Evolutionary conservation across 2,888 invertebrate genomes (phyloP).

Genomic region (Ischnus inquisitorius): DNA sequence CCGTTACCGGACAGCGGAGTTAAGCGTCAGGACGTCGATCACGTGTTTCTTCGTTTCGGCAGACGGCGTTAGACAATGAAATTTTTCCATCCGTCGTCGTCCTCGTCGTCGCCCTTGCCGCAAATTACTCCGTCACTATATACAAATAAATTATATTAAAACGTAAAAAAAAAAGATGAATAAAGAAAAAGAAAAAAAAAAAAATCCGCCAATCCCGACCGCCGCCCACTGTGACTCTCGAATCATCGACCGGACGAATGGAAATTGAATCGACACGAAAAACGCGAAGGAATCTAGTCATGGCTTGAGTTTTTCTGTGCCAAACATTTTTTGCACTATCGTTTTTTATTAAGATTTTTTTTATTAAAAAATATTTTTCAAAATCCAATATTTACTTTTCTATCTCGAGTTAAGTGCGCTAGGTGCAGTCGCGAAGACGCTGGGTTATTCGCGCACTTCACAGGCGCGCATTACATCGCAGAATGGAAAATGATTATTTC

Average conservation of each 20-base stretch:
- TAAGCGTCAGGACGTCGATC: constrained; percentile 95
- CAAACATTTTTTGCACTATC: background rate
- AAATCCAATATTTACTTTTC: too few species aligned
- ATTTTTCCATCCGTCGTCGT: constrained; percentile 41
- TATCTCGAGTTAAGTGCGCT: too few species aligned
- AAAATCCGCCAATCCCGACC: constrained; percentile 35
- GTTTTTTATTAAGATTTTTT: too few species aligned
- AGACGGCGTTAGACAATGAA: constrained; percentile 89
- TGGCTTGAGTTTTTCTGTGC: background rate
- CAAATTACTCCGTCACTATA: constrained; percentile 60
- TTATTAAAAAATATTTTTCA: too few species aligned
- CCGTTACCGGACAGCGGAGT: constrained; percentile 89
- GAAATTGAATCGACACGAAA: constrained; percentile 3
- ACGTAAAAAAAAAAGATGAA: constrained; percentile 31
- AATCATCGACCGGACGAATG: constrained; percentile 26
- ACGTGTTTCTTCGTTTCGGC: constrained; percentile 96
- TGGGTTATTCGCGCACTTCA: constrained; percentile 13
- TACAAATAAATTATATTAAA: constrained; percentile 39
- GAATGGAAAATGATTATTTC: background rate
- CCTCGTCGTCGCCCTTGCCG: constrained; percentile 53
- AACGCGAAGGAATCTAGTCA: constrained; percentile 36
- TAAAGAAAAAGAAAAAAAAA: constrained; percentile 40
- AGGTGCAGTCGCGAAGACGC: constrained; percentile 6
- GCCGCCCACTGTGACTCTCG: constrained; percentile 30
- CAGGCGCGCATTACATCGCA: background rate